A percentile compares a stretch with the other conserved stretches of the same genome.
phyloP scores from a whole-genome alignment of 1,140 invertebrate species.

The Macrobrachium nipponense region DNA sequence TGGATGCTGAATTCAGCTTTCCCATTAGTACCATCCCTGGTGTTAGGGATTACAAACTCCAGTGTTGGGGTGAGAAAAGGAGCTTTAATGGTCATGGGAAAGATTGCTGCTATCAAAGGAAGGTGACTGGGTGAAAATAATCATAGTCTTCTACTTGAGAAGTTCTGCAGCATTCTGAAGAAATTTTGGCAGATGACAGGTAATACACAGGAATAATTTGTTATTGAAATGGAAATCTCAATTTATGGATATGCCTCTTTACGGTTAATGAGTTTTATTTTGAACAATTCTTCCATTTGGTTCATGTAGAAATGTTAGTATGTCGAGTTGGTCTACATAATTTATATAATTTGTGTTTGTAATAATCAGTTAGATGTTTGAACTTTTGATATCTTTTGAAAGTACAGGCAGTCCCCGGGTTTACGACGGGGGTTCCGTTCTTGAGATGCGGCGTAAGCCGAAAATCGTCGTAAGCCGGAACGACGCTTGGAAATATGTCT shows the following conservation, averaged over 20 bases:
- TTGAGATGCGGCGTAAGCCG: too few species aligned
- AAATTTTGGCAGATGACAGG: conserved; percentile 39
- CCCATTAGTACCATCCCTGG: conserved; percentile 38
- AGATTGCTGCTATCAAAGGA: conserved; percentile 2
- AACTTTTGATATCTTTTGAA: too few species aligned
- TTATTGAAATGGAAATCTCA: background rate
- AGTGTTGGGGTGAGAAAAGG: background rate
- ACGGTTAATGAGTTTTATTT: background rate
- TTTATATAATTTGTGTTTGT: too few species aligned
- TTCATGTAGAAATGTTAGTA: too few species aligned
- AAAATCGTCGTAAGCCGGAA: too few species aligned
- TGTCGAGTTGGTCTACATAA: too few species aligned
- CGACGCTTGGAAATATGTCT: too few species aligned
- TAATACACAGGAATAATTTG: background rate
- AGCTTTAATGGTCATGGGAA: conserved; percentile 12
- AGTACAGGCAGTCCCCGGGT: too few species aligned
- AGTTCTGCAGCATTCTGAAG: conserved; percentile 8
- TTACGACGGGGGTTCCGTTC: too few species aligned
- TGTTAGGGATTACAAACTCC: conserved; percentile 11
- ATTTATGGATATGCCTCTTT: background rate
- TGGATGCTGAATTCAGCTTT: conserved; percentile 25
- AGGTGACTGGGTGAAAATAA: conserved; percentile 23
- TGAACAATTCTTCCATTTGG: background rate
- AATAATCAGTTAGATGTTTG: too few species aligned
- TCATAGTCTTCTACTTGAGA: conserved; percentile 17